Base-by-base conservation (phyloP, 2,888 invertebrate species). In the Tiliacea citrago region DNA sequence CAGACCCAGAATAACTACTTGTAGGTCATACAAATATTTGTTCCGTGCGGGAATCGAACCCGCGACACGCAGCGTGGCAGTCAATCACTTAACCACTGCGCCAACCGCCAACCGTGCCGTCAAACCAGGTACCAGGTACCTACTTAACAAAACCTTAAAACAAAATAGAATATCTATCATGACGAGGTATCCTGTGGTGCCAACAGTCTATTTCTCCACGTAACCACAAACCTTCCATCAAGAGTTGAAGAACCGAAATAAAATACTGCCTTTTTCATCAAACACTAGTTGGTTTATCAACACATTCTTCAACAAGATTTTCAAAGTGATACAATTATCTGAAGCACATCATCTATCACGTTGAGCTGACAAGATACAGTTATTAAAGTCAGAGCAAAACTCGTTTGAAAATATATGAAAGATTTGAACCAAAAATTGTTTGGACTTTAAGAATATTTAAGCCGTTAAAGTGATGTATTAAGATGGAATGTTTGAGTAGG, bases 381-480 rank as follows among this genome's bases (percentile, higher is more conserved):
- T 70, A 77, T 72, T 73, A 82, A 82, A 77, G 58, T 77, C 77
- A 66, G 12, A 61, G 29, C 29, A 16, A 77, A 76, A 65, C 62
- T 73, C 55, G 55, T 65, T 75, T 58, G 39, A 70, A 73, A 77
- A 75, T 71, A n/a, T 71, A 35, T 77, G 75, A 82, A 77, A 82
- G 82, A 84, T 82, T 79, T 72, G 39, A 68, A 68, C 67, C 68
- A 62, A 81, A 83, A 78, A 65, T 75, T 71, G 71, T 82, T 86
- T 75, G 49, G 75, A 71, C 63, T 79, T 72, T 58, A 68, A 45
- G 75, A 80, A 78, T 73, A 77, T 71, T 78, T 81, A 75, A 81
- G 75, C 58, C 39, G 61, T 62, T 75, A 55, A 1, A 53, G 68
- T 82, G 74, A 83, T 85, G 73, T 76, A 85, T 85, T 77, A 61